These are phyloP conservation scores for Tanytarsus gracilentus DNA, from an alignment of 2,888 invertebrate species.

Conservation along the genomic window DNA sequence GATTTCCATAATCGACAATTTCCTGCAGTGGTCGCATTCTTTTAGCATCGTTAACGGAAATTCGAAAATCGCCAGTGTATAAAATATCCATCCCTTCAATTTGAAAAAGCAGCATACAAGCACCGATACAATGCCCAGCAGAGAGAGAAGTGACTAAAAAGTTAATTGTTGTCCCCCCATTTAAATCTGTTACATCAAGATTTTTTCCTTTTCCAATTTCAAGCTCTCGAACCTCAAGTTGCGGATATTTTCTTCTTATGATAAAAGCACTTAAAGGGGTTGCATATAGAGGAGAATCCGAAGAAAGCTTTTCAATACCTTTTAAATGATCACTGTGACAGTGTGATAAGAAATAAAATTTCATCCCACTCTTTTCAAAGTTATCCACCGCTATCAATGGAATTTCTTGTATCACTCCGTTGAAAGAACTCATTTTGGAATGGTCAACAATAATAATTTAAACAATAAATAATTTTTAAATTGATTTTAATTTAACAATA, in stretches of 20 bases:
- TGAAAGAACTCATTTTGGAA: constrained; percentile 17
- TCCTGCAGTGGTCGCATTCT: not conserved
- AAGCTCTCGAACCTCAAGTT: not conserved
- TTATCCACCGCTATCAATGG: not conserved
- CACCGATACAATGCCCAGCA: constrained; percentile 14
- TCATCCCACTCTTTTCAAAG: not conserved
- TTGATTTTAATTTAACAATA: too few species aligned
- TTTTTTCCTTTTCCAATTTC: not conserved
- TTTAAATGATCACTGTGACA: constrained; percentile 16
- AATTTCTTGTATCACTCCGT: constrained; percentile 7
- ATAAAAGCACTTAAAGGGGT: not conserved
- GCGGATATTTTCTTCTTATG: not conserved
- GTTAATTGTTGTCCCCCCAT: not conserved
- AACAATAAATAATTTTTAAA: too few species aligned
- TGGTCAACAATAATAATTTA: too few species aligned
- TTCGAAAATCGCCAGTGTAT: constrained; percentile 19
- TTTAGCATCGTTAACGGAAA: not conserved
- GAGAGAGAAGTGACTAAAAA: constrained; percentile 10
- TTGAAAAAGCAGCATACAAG: constrained; percentile 12
- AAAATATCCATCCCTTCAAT: constrained; percentile 2
- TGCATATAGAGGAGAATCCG: not conserved
- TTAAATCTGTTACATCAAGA: not conserved
- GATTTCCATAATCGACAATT: not conserved
- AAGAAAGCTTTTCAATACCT: not conserved
- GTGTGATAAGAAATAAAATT: constrained; percentile 15